phyloP scores from a whole-genome alignment of 2,113 vertebrate species.

The Neolamprologus variostigma region DNA sequence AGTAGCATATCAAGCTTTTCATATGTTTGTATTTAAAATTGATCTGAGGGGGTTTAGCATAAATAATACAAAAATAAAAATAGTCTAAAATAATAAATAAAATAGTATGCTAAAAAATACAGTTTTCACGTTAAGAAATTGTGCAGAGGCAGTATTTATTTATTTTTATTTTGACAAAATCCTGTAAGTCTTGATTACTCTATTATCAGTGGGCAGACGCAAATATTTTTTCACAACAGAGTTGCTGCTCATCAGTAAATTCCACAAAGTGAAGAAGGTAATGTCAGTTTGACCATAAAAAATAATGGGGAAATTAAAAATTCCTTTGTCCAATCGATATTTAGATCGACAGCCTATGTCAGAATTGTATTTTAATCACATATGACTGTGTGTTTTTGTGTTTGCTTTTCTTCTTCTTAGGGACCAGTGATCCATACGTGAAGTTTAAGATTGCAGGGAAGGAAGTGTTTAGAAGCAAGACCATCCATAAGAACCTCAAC shows the following conservation, averaged over 20 bases:
- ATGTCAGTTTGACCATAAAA: background rate
- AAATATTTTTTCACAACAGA: background rate
- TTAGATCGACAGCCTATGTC: background rate
- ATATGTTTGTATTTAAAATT: background rate
- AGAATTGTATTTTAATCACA: background rate
- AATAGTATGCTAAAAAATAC: background rate
- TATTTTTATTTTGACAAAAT: background rate
- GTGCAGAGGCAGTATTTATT: background rate
- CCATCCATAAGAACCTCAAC: constrained; percentile 93
- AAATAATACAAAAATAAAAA: background rate
- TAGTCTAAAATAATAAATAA: background rate
- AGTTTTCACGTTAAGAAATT: background rate
- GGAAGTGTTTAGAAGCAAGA: constrained; percentile 96
- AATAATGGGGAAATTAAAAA: background rate
- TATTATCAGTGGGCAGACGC: background rate
- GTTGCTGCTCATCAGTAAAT: background rate
- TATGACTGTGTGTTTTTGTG: background rate
- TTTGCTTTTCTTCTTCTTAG: constrained; percentile 53
- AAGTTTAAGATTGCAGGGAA: constrained; percentile 97
- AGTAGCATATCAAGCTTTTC: background rate
- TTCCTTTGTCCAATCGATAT: background rate
- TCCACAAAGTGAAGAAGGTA: background rate
- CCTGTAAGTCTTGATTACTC: background rate
- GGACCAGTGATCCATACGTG: constrained; percentile 96
- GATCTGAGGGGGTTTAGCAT: background rate